Base-by-base conservation (phyloP, 1,140 invertebrate genomes). In the Pemphigus obesinymphae region DNA sequence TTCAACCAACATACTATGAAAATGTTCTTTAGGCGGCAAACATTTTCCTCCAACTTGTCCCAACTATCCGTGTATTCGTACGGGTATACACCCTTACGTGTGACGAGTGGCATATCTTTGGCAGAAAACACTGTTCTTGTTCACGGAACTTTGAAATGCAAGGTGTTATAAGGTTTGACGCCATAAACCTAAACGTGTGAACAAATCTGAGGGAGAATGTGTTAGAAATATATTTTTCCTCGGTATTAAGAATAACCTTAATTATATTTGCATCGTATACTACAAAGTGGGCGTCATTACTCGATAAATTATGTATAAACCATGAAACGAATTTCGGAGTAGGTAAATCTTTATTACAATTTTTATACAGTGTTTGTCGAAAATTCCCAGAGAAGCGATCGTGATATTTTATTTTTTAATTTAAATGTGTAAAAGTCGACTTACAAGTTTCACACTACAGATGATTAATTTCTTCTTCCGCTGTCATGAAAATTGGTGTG, bases 1-100 rank as follows among this genome's bases (percentile, higher is more conserved):
- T 76, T 87, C 82, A 17, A 85, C 84, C 11, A 88, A 81, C 63
- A 85, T 84, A 73, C 84, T 87, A 82, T 85, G 87, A 85, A 88
- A 88, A 37, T 83, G 2, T 68, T 85, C 78, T 55, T 48, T 48
- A 13, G 45, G 45, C 8, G 45, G 45, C 11, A 55, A 10, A 7
- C 8, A 6, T n/a, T 55, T 23, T 55, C 53, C 20, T 23, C n/a
- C n/a, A 55, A 23, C n/a, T 26, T 55, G n/a, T 23, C n/a, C 23
- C 53, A 55, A 10, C 23, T n/a, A 6, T 55, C 53, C n/a, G 53
- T 55, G 7, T 55, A 55, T 10, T 55, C 23, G 53, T 55, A 55
- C 7, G n/a, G 53, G 26, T 23, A 55, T 6, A 55, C 53, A 55
- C n/a, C 53, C 7, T 53, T 53, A n/a, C n/a, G n/a, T n/a, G n/a